phyloP scores from a whole-genome alignment of 2,888 invertebrate genomes.

The Drosophila anomelani region DNA sequence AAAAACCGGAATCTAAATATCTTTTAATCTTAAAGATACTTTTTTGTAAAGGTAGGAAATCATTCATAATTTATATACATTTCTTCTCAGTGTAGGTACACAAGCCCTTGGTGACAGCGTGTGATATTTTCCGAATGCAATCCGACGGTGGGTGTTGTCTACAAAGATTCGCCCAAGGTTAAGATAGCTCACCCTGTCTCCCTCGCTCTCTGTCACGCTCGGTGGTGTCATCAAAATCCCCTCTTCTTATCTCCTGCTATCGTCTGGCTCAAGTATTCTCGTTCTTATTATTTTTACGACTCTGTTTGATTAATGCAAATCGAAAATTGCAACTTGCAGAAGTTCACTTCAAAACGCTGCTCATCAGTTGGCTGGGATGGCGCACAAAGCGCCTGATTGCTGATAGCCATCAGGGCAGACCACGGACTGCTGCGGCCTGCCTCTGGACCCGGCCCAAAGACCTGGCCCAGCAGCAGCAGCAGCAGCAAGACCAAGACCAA shows the following conservation, averaged over 20 bases:
- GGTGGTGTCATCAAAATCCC: constrained; percentile 27
- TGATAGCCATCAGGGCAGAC: constrained; percentile 73
- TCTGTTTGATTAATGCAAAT: constrained; percentile 56
- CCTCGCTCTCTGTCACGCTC: constrained; percentile 26
- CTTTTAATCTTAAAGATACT: too few relatives aligned
- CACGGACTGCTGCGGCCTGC: constrained; percentile 4
- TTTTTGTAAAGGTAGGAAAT: too few relatives aligned
- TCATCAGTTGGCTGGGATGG: constrained; percentile 64
- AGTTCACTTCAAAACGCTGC: constrained; percentile 46
- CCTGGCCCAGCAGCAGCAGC: constrained; percentile 31
- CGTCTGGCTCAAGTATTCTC: constrained; percentile 31
- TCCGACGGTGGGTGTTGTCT: constrained; percentile 39
- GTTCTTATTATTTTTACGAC: constrained; percentile 49
- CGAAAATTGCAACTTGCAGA: constrained; percentile 53
- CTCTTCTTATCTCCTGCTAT: constrained; percentile 32
- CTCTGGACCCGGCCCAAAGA: constrained; percentile 18
- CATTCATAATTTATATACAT: neutral
- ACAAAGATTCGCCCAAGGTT: constrained; percentile 41
- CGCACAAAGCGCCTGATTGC: constrained; percentile 81
- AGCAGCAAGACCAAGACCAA: constrained; percentile 49
- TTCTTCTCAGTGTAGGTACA: constrained; percentile 4
- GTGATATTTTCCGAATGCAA: constrained; percentile 64
- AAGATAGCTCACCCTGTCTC: constrained; percentile 40
- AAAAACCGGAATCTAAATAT: neutral
- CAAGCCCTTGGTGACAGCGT: constrained; percentile 66